Base-by-base conservation (phyloP, 2,888 invertebrate genomes). In the Allolobophora icterica region DNA sequence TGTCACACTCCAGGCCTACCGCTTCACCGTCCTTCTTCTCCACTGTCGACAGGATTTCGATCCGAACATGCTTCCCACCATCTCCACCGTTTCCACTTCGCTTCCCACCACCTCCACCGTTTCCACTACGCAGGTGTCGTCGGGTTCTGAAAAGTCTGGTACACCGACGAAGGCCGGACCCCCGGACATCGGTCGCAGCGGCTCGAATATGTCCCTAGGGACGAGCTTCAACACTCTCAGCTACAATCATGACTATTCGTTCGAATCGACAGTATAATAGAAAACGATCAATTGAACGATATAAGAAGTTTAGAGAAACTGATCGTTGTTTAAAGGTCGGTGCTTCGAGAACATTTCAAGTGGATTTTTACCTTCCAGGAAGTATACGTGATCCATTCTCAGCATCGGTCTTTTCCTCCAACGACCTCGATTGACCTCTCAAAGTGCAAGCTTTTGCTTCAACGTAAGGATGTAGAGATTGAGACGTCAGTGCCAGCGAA, bases 1-100 rank as follows among this genome's bases (percentile, higher is more conserved):
- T 84, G 91, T 94, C 52, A 89, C 92, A 42, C 92, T 94, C 21
- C 93, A 94, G 91, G 38, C 94, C 13, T 94, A 94, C 91, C 92
- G 94, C 15, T 90, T 94, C 45, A 93, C 93, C n/a, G 92, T 93
- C 24, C 91, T 91, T 21, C 83, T 92, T 6, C 91, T 92, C 24
- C 21, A 91, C 45, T 90, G 91, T 34, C 38, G 84, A 35, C 87
- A 91, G 11, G 84, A 89, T n/a, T 38, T 45, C 30, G 91, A 91
- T n/a, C 11, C 58, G n/a, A 33, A 71, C 2, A 35, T 40, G 52
- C 19, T 6, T 24, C 1, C 38, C 42, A 1, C 34, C n/a, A 84
- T 4, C 33, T 90, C 90, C 42, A n/a, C n/a, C n/a, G n/a, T n/a
- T n/a, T 38, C 38, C 3, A 38, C 3, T 8, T 5, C 8, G 38